Evolutionary conservation across 2,113 vertebrate genomes (phyloP).

Genomic region (Elgaria multicarinata): DNA sequence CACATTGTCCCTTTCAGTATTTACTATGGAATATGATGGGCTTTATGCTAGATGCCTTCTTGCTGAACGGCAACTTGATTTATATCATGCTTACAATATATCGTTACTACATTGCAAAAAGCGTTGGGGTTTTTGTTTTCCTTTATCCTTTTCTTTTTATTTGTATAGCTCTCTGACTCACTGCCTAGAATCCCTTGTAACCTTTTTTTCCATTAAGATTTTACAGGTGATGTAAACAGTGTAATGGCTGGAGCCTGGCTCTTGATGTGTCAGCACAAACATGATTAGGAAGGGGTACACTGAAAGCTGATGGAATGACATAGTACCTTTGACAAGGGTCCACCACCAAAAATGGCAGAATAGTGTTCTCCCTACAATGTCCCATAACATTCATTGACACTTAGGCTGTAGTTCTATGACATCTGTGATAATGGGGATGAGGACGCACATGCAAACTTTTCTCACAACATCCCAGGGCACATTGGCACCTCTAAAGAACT

Average conservation of each 20-base stretch:
- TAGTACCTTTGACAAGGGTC: background rate
- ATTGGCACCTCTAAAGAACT: too few species aligned
- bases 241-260: background rate
- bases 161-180: background rate
- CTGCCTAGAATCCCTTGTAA: background rate
- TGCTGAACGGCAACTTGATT: slow-evolving; percentile 5
- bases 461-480: too few species aligned
- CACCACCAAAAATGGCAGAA: background rate
- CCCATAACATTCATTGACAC: too few species aligned
- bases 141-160: background rate
- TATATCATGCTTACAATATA: background rate
- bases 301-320: background rate
- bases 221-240: background rate
- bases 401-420: too few species aligned
- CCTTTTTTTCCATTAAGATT: background rate
- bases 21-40: background rate
- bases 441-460: too few species aligned
- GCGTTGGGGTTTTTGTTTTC: background rate
- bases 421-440: too few species aligned
- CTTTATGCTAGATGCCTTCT: background rate
- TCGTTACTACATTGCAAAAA: background rate
- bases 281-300: background rate
- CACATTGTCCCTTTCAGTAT: background rate
- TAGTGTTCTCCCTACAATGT: background rate
- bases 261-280: background rate